Evolutionary conservation across 2,888 invertebrate species (phyloP).

Genomic region (Atrina japonica): DNA sequence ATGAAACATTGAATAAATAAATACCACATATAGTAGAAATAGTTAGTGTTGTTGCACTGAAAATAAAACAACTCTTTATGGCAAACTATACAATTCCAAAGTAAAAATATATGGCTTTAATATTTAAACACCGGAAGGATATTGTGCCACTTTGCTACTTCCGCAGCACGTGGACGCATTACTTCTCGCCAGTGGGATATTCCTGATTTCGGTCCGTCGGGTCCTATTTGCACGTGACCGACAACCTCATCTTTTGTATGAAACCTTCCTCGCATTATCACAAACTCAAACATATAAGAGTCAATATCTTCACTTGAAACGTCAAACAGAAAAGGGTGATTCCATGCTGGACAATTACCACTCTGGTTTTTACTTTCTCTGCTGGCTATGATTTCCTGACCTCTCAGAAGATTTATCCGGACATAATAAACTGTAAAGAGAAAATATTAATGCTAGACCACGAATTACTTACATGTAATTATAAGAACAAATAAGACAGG

Average conservation of each 20-base stretch:
- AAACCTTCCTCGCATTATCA: constrained; percentile 64
- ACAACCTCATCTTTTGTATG: constrained; percentile 68
- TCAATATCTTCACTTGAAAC: constrained; percentile 45
- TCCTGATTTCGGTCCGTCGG: constrained; percentile 57
- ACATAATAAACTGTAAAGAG: constrained; percentile 67
- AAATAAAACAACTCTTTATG: too few relatives aligned
- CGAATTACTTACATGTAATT: too few relatives aligned
- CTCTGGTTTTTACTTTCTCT: constrained; percentile 60
- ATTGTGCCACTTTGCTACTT: constrained; percentile 70
- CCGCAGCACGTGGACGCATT: constrained; percentile 56
- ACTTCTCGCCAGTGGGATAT: constrained; percentile 67
- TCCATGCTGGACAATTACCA: constrained; percentile 70
- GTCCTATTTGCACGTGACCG: constrained; percentile 70
- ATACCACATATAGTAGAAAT: too few relatives aligned
- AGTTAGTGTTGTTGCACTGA: too few relatives aligned
- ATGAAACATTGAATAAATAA: too few relatives aligned
- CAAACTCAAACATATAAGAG: constrained; percentile 63
- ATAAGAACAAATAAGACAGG: too few relatives aligned
- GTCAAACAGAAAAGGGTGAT: constrained; percentile 73
- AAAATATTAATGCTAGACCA: constrained; percentile 15
- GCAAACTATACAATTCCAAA: too few relatives aligned
- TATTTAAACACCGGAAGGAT: constrained; percentile 63
- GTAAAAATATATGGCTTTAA: too few relatives aligned
- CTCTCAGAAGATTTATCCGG: constrained; percentile 58
- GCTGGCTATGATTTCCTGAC: constrained; percentile 48